Evolutionary conservation across 2,888 invertebrate species (phyloP), one percentile per base, ranked within the genome.

Genomic region (Bombylius discolor): DNA sequence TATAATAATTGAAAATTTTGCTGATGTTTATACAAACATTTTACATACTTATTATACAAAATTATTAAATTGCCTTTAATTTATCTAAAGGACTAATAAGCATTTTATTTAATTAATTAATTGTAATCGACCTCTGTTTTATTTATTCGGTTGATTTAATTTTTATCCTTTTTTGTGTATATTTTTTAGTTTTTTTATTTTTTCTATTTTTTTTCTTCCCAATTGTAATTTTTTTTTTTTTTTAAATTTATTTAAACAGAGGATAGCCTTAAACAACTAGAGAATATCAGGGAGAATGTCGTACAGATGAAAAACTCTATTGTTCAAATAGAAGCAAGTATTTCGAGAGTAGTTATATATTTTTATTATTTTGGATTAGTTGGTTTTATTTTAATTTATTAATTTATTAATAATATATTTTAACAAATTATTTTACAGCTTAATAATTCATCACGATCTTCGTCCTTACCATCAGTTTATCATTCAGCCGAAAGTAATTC

Each of bases 301-400:
- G 74, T 74, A 32, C 73, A 74, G 61, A 75, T 74, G 74, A 74
- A 74, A 60, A 74, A 74, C 60, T 70, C 72, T 36, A 67, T 68
- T 49, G 68, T 68, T 44, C 70, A 71, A 49, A 67, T 67, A 62
- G 66, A 69, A 47, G 63, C 23, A 23, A 23, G 23, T 23, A 23
- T 23, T 23, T 23, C 23, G 23, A 23, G 3, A 2, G 23, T 23
- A 23, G 23, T 23, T 23, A 23, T 23, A 46, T n/a, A 23, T 1
- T 46, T 8, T 8, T 23, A n/a, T 46, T n/a, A 23, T 8, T 14
- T 4, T 46, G 14, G 46, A 46, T n/a, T 14, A 14, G 6, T 39
- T 39, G 12, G 36, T 47, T 34, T 34, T 36, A 3, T 33, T 49
- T 23, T 2, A 23, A 23, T 23, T 23, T 23, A 23, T 23, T 23